These are phyloP conservation scores for Latrodectus hesperus DNA, from an alignment of 2,888 invertebrate genomes.

Conservation along the genomic window DNA sequence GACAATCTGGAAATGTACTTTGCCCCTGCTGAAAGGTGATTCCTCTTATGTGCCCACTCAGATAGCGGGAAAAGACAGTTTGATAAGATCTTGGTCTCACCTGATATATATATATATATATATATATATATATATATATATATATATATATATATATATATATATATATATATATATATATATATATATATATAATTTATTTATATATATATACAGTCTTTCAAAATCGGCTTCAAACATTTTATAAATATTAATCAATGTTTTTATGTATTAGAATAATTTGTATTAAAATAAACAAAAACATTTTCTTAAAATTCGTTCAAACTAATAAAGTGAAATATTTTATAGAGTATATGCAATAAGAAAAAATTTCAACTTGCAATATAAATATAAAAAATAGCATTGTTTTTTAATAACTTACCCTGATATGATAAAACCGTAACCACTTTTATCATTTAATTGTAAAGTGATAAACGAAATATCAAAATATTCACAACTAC, in stretches of 20 bases:
- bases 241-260: not conserved
- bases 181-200: too few relatives aligned
- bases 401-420: not conserved
- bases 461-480: conserved; percentile 11
- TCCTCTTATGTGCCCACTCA: too few relatives aligned
- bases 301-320: not conserved
- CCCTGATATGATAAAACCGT: conserved; percentile 37
- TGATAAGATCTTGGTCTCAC: too few relatives aligned
- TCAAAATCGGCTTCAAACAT: not conserved
- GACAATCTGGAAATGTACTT: too few relatives aligned
- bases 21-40: too few relatives aligned
- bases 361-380: not conserved
- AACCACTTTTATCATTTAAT: conserved; percentile 10
- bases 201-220: too few relatives aligned
- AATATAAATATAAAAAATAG: not conserved
- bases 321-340: not conserved
- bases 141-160: too few relatives aligned
- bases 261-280: not conserved
- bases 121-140: too few relatives aligned
- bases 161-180: too few relatives aligned
- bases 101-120: not conserved
- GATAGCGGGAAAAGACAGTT: too few relatives aligned
- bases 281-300: not conserved
- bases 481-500: conserved; percentile 36
- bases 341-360: not conserved